Evolutionary conservation across 2,113 vertebrate species (phyloP), one percentile per base, ranked within the genome.

Genomic region (Baryphthengus martii): DNA sequence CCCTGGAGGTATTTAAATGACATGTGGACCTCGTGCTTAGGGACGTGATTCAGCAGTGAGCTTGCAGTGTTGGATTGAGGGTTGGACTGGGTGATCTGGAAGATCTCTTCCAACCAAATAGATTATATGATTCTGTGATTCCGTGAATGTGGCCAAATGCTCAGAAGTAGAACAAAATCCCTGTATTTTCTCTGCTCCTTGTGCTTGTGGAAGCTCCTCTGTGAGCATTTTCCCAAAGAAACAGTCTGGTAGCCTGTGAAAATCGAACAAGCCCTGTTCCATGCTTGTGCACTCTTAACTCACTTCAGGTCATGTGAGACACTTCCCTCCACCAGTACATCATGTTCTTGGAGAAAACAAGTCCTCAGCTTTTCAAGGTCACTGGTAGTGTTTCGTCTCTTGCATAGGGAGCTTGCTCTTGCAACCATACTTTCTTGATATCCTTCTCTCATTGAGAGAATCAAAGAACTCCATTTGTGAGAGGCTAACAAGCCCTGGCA

Each of bases 401-500:
- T 85, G 50, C 63, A 66, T 3, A 40, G 89, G 56, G 84, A 90
- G 77, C 74, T 92, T 93, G 58, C 85, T 94, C 91, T 94, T 94
- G 86, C 93, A 95, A 76, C 67, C 78, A 95, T 67, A 72, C 50
- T 95, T 95, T 88, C 88, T 96, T 96, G 52, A 78, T 95, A 61
- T 93, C 88, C 79, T 92, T 71, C 44, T 86, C 94, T 95, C 83
- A 75, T 62, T 85, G 83, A 92, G 45, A 88, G 83, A 90, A 90
- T 96, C 78, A 97, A 94, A 93, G 86, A 95, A 67, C 88, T 93
- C 91, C 76, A 62, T 88, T 97, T 26, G 88, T 78, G 85, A 95
- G 91, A 95, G 50, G 77, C 91, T 98, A 93, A 96, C 89, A 97
- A 96, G 81, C 76, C 89, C 74, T 96, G 94, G 88, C 87, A 95